Base-by-base conservation (phyloP, 1,140 invertebrate species). In the Lepidurus apus region DNA sequence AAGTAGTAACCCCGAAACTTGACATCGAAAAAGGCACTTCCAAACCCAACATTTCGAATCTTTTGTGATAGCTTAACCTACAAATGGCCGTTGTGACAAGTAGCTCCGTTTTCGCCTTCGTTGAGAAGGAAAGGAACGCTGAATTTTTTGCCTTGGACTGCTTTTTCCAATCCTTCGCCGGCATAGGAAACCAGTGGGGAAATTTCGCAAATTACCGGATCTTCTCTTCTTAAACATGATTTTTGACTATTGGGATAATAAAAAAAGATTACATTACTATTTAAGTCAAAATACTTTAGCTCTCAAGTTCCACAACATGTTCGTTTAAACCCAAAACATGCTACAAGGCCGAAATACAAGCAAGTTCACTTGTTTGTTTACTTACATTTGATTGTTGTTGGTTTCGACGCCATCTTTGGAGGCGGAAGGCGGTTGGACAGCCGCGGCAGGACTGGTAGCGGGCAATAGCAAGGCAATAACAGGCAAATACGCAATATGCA, bases 141-240 rank as follows among this genome's bases (percentile, higher is more conserved):
- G 79, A 93, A 92, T 10, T 87, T 88, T 84, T 91, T 90, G 42
- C 89, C 89, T 78, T 87, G 86, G 0, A 92, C 92, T 17, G 91
- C 82, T 3, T 88, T 83, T 74, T 87, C 86, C 47, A 97, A 87
- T 83, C 92, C 91, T 86, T 97, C 97, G 7, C 97, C 97, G 74
- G 90, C 90, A 82, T 98, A 98, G 0, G 95, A 96, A 0, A 97
- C 85, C 0, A 97, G 85, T 11, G 97, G 95, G 42, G 96, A 97
- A 80, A 98, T 93, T 87, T 99, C 97, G 82, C 93, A 90, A 47
- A 91, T 87, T 73, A 95, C 88, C 74, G 91, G 87, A 43, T 90
- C 88, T 34, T 89, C 87, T 44, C 83, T 82, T 79, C 82, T 83
- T 73, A 81, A 80, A 84, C 84, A 82, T 42, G 84, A 83, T 76